These are phyloP conservation scores for Malthinus seriepunctatus DNA, from an alignment of 2,888 invertebrate genomes.

Conservation along the genomic window DNA sequence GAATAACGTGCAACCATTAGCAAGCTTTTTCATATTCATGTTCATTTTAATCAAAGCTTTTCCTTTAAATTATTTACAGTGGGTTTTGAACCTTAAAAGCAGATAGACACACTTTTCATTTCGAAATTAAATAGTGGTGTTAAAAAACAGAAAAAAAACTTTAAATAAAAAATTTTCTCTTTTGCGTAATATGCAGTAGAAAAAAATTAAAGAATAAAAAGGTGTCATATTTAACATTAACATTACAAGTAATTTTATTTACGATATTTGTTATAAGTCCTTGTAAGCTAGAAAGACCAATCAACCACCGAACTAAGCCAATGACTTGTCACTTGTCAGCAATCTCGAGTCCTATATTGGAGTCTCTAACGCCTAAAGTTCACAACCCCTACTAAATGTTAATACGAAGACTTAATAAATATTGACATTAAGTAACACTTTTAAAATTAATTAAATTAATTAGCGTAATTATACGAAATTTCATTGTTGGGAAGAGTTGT, in stretches of 20 bases:
- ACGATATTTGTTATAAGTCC: conserved; percentile 25
- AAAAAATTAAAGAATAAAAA: not conserved
- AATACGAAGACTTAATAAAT: conserved; percentile 25
- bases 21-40: too few relatives aligned
- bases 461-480: not conserved
- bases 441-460: conserved; percentile 11
- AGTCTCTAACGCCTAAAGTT: conserved; percentile 3
- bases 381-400: conserved; percentile 12
- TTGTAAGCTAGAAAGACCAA: conserved; percentile 36
- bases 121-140: too few relatives aligned
- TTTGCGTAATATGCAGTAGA: too few relatives aligned
- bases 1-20: too few relatives aligned
- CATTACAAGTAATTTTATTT: conserved; percentile 2
- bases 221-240: not conserved
- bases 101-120: too few relatives aligned
- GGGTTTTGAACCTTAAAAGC: too few relatives aligned
- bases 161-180: too few relatives aligned
- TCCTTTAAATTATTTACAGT: too few relatives aligned
- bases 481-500: not conserved
- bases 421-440: conserved; percentile 17
- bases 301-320: conserved; percentile 39
- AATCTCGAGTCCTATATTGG: conserved; percentile 35
- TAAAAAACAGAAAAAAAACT: too few relatives aligned
- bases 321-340: conserved; percentile 39
- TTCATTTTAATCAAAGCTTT: too few relatives aligned